Conservation (phyloP, 2,888 invertebrate species). For the Monopis laevigella region DNA sequence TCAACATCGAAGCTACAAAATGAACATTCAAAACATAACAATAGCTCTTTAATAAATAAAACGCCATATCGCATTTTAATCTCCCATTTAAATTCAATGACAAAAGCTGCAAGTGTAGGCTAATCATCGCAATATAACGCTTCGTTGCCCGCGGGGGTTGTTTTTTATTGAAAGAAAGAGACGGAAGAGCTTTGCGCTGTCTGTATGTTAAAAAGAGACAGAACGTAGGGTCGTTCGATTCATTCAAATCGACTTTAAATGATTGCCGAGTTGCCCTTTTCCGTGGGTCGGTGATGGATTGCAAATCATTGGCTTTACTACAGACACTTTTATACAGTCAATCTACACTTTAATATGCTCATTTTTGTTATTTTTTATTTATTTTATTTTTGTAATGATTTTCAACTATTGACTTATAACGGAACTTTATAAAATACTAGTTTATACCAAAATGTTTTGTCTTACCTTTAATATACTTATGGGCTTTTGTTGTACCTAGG, state of each 20-base stretch:
- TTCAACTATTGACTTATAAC: too few relatives aligned
- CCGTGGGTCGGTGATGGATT: conserved; percentile 56
- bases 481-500: too few relatives aligned
- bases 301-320: conserved; percentile 45
- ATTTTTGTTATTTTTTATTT: conserved; percentile 13
- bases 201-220: conserved; percentile 28
- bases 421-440: too few relatives aligned
- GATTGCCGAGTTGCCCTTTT: conserved; percentile 52
- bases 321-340: conserved; percentile 21
- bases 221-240: conserved; percentile 27
- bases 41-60: conserved; percentile 60
- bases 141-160: conserved; percentile 44
- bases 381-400: not conserved
- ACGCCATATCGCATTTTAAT: conserved; percentile 52
- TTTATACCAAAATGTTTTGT: too few relatives aligned
- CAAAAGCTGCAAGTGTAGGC: conserved; percentile 54
- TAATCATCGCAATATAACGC: conserved; percentile 68
- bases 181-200: conserved; percentile 18
- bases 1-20: conserved; percentile 35
- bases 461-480: too few relatives aligned
- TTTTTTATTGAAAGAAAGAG: conserved; percentile 41
- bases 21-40: conserved; percentile 43
- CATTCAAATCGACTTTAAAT: conserved; percentile 65
- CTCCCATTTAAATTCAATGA: conserved; percentile 67
- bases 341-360: conserved; percentile 19